A percentile compares a stretch with the other conserved stretches of the same genome.
Conservation (phyloP, 2,113 vertebrate species). For the Notiomystis cincta region DNA sequence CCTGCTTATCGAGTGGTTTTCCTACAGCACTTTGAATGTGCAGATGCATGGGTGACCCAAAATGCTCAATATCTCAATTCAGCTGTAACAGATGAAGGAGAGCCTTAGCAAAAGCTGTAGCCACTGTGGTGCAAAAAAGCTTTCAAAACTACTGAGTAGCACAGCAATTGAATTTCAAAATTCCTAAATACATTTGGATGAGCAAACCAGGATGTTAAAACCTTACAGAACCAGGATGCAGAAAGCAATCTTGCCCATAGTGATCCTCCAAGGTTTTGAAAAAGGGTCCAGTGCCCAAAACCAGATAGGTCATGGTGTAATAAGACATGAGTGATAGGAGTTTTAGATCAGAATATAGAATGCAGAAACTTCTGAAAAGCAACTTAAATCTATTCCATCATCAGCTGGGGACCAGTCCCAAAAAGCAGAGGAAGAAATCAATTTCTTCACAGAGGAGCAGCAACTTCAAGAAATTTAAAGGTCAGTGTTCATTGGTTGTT, state of each 20-base stretch:
- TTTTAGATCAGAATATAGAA: background rate
- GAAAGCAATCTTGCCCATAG: background rate
- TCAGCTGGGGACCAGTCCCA: background rate
- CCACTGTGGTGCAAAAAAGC: background rate
- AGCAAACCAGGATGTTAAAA: background rate
- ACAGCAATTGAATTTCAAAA: background rate
- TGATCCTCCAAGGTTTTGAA: background rate
- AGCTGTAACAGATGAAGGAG: background rate
- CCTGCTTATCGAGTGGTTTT: background rate
- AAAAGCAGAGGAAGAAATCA: background rate
- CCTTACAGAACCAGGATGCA: background rate
- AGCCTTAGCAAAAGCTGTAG: background rate
- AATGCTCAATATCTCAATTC: background rate
- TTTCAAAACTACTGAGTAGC: background rate
- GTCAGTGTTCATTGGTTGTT: background rate
- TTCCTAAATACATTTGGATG: background rate
- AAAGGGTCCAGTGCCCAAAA: background rate
- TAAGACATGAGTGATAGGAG: background rate
- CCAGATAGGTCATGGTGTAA: background rate
- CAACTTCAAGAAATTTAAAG: background rate
- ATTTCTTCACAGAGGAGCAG: background rate
- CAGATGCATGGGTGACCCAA: background rate
- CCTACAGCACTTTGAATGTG: background rate
- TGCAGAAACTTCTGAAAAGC: background rate
- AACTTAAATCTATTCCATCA: background rate